Conservation (phyloP, 2,113 vertebrate genomes). For the Myrmecophaga tridactyla region DNA sequence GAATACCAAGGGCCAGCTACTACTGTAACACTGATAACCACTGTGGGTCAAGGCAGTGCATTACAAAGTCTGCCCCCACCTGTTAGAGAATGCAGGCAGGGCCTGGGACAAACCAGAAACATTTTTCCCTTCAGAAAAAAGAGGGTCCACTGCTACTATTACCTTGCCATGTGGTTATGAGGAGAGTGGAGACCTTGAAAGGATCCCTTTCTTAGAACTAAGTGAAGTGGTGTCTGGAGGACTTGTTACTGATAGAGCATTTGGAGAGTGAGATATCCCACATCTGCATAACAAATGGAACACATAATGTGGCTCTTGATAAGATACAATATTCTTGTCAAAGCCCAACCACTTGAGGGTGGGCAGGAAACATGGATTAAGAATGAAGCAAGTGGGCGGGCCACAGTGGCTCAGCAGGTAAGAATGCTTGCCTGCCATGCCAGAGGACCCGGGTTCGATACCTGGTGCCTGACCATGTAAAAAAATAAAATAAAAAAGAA, state of each 20-base stretch:
- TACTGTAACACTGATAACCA: neutral
- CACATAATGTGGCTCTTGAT: neutral
- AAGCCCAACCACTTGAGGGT: neutral
- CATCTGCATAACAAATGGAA: conserved; percentile 12
- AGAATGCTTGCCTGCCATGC: no score
- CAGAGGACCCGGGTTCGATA: no score
- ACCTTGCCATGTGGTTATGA: neutral
- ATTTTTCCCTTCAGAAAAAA: neutral
- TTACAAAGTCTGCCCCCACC: neutral
- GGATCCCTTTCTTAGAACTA: neutral
- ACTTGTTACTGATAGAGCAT: neutral
- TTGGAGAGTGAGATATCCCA: neutral
- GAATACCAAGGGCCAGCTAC: neutral
- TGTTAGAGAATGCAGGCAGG: neutral
- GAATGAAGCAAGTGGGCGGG: neutral
- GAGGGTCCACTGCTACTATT: neutral
- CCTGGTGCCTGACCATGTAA: no score
- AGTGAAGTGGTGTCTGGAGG: accelerated
- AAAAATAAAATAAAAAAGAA: no score
- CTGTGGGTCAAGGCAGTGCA: neutral
- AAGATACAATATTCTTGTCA: neutral
- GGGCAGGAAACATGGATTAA: neutral
- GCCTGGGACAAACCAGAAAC: neutral
- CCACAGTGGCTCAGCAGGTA: no score
- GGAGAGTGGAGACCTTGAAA: neutral